Base-by-base conservation (phyloP, 1,140 invertebrate species). In the Drosophila albomicans region DNA sequence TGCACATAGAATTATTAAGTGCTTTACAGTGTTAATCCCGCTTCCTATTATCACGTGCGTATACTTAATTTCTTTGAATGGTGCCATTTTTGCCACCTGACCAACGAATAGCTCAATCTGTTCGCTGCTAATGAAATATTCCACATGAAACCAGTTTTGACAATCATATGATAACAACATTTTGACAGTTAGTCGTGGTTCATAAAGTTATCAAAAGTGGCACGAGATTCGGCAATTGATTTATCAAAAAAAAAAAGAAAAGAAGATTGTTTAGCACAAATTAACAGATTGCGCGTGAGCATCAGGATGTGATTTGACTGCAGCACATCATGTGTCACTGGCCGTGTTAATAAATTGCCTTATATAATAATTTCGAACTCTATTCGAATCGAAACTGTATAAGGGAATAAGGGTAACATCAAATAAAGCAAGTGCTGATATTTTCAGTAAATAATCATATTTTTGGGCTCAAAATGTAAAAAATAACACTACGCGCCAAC, bases 191-290 rank as follows among this genome's bases (percentile, higher is more conserved):
- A 15, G 10, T 62, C 25, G 45, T 6, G 35, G 5, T 25, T 25
- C 8, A 57, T 71, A 15, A n/a, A 64, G 38, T 13, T 46, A 38
- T n/a, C 16, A 54, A 46, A 54, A 11, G 16, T 8, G 28, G 7
- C 51, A 56, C 30, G 30, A 63, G 32, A 51, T 59, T 59, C 28
- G 43, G 10, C 5, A 58, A 66, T 73, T 45, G 35, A 52, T 66
- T 54, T 59, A 32, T 54, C 70, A 58, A 73, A 43, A 25, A 25
- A 25, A 25, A 25, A 25, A 25, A 25, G 3, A 25, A 25, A 25
- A 25, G 20, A 25, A 25, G 20, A 25, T 25, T 69, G n/a, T 64
- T 71, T 75, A 70, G 67, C 52, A 69, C 28, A 15, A 71, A 70
- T 75, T 75, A 75, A 63, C 52, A 64, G 8, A 16, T 58, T 15